phyloP scores from a whole-genome alignment of 2,888 invertebrate genomes.

The Caenorhabditis sinica region DNA sequence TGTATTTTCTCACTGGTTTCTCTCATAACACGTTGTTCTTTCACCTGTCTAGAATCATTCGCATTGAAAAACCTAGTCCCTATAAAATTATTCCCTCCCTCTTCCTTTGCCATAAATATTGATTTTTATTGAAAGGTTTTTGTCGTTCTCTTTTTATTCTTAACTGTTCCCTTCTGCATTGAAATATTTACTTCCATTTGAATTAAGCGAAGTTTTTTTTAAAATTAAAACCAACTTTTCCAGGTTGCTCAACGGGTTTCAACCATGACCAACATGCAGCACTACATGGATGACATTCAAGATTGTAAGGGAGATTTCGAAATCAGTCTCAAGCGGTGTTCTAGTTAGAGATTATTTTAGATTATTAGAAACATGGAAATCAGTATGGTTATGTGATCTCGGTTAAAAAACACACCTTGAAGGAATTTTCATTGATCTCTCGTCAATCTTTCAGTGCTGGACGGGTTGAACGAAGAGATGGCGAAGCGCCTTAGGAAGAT shows the following conservation, averaged over 20 bases:
- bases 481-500: slow-evolving; percentile 24
- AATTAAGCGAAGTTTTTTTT: too few species aligned
- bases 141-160: too few species aligned
- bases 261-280: slow-evolving; percentile 64
- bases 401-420: too few species aligned
- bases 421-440: too few species aligned
- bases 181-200: too few species aligned
- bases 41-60: not conserved
- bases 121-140: not conserved
- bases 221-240: not conserved
- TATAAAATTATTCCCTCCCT: not conserved
- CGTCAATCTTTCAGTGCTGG: slow-evolving; percentile 60
- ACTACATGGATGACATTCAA: slow-evolving; percentile 65
- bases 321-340: too few species aligned
- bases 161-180: too few species aligned
- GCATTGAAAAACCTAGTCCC: not conserved
- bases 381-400: too few species aligned
- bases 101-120: slow-evolving; percentile 3
- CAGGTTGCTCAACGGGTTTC: slow-evolving; percentile 39
- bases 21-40: not conserved
- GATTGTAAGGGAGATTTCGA: slow-evolving; percentile 48
- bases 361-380: too few species aligned
- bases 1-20: not conserved
- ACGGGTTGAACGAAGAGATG: slow-evolving; percentile 56
- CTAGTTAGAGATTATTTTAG: too few species aligned